These are phyloP conservation scores for Ochropleura leucogaster DNA, from an alignment of 2,888 invertebrate species.

Conservation along the genomic window DNA sequence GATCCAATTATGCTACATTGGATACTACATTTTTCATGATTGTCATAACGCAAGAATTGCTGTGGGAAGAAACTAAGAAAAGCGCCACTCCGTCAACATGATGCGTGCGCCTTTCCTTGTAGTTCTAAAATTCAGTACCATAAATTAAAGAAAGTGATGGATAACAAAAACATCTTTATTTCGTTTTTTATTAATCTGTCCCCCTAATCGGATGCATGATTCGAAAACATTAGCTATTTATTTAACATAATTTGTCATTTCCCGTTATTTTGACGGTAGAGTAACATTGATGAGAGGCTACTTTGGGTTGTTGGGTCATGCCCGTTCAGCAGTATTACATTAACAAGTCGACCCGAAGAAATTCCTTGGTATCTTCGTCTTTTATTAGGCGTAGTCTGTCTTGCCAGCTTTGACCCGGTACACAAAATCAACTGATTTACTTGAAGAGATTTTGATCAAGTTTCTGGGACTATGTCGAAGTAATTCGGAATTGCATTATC, in stretches of 20 bases:
- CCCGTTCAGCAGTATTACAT: not conserved
- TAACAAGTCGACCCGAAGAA: not conserved
- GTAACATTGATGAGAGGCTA: not conserved
- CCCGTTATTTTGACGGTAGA: not conserved
- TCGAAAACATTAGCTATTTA: not conserved
- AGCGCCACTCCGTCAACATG: not conserved
- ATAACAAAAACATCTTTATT: not conserved
- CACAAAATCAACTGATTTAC: not conserved
- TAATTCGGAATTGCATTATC: slow-evolving; percentile 11
- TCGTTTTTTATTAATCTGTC: not conserved
- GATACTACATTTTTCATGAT: too few species aligned
- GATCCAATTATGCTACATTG: too few species aligned
- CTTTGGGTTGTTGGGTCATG: not conserved
- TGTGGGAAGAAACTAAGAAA: not conserved
- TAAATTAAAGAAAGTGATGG: not conserved
- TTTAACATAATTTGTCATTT: not conserved
- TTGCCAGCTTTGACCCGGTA: not conserved
- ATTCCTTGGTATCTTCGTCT: not conserved
- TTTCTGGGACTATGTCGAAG: too few species aligned
- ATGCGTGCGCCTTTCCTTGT: not conserved
- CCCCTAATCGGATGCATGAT: not conserved
- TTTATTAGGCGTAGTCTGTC: not conserved
- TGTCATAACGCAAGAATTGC: too few species aligned
- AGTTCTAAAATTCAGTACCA: not conserved
- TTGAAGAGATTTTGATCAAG: not conserved